A percentile compares a stretch with the other conserved stretches of the same genome.
Evolutionary conservation across 1,140 invertebrate species (phyloP).

Genomic region (Elysia chlorotica): DNA sequence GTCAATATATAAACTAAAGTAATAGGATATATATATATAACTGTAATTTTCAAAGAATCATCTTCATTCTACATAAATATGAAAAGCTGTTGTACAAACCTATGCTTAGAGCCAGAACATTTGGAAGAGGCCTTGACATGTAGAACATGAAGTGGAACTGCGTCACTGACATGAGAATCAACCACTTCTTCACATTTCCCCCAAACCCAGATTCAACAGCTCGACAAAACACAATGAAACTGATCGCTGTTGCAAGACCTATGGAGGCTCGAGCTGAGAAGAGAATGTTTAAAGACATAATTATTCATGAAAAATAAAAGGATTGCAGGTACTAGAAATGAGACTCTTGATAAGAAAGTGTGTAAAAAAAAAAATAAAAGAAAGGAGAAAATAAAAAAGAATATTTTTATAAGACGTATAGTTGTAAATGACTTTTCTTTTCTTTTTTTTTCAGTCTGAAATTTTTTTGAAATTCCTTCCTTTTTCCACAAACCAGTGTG

Average conservation of each 20-base stretch:
- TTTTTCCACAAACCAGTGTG: no score
- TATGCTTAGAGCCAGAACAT: constrained; percentile 90
- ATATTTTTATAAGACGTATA: no score
- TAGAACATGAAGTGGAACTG: constrained; percentile 99
- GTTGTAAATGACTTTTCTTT: no score
- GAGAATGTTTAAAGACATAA: no score
- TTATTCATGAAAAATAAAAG: no score
- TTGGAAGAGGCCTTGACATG: constrained; percentile 90
- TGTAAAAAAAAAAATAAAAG: constrained; percentile 18
- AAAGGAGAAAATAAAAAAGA: background rate
- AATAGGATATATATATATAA: background rate
- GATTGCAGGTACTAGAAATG: no score
- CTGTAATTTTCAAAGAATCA: background rate
- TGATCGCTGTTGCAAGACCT: constrained; percentile 74
- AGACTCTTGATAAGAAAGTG: no score
- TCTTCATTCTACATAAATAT: background rate
- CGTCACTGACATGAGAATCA: constrained; percentile 81
- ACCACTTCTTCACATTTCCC: constrained; percentile 77
- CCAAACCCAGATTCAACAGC: constrained; percentile 74
- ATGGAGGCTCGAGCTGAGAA: constrained; percentile 83
- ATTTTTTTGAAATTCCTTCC: no score
- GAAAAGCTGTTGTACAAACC: constrained; percentile 67
- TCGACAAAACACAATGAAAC: constrained; percentile 74
- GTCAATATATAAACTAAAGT: no score
- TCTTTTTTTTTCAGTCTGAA: no score